Conservation (phyloP, 2,113 vertebrate species). For the Dolichallabes microphthalmus region DNA sequence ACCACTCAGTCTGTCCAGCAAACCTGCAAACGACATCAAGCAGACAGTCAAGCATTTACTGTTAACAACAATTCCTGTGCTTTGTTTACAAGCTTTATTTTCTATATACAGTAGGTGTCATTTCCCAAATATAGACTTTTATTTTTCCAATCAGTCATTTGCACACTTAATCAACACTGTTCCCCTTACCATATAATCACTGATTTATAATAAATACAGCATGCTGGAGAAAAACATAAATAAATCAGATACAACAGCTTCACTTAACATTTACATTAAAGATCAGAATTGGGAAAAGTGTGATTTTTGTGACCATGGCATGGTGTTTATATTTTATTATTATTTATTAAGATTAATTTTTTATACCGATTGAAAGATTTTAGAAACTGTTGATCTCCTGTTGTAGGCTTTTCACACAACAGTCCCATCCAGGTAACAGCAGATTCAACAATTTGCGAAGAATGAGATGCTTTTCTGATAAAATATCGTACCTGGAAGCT, state of each 20-base stretch:
- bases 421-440: too few species aligned
- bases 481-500: not conserved
- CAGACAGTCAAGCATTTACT: not conserved
- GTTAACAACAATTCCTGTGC: not conserved
- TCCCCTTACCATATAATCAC: not conserved
- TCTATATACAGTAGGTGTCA: not conserved
- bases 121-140: not conserved
- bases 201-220: not conserved
- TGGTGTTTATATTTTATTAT: too few species aligned
- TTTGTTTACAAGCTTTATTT: not conserved
- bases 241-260: not conserved
- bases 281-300: too few species aligned
- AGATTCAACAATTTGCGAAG: too few species aligned
- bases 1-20: conserved; percentile 74
- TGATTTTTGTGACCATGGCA: too few species aligned
- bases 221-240: not conserved
- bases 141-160: not conserved
- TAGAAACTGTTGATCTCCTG: too few species aligned
- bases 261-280: too few species aligned
- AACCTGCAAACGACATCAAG: conserved; percentile 66
- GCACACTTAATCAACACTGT: not conserved
- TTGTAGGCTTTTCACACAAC: too few species aligned
- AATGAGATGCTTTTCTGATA: too few species aligned
- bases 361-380: too few species aligned
- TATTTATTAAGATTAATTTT: too few species aligned